Evolutionary conservation across 2,797 vertebrate species (phyloP).

Genomic region (Myotis myotis): DNA sequence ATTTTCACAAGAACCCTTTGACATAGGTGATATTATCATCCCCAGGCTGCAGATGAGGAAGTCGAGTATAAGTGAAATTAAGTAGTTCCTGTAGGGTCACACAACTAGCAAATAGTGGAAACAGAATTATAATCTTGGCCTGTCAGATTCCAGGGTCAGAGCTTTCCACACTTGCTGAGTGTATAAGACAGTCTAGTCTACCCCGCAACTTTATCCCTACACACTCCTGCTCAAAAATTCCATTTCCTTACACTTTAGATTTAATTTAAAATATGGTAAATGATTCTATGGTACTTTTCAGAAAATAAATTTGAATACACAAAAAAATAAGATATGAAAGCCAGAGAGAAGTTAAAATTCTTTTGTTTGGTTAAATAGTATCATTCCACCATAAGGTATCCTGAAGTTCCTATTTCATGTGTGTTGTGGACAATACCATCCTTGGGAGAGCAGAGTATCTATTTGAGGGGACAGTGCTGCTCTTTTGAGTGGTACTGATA

Average conservation of each 20-base stretch:
- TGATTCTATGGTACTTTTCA: not conserved
- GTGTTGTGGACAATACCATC: not conserved
- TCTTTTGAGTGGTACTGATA: not conserved
- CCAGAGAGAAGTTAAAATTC: not conserved
- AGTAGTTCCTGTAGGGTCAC: not conserved
- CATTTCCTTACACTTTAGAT: not conserved
- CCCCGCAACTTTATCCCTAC: not conserved
- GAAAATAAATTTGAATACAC: not conserved
- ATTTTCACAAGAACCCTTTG: not conserved
- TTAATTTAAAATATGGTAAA: not conserved
- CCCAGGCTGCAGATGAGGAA: not conserved
- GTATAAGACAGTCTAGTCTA: not conserved
- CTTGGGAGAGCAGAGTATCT: not conserved
- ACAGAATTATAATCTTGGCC: not conserved
- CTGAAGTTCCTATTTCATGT: not conserved
- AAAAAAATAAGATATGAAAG: not conserved
- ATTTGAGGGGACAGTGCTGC: not conserved
- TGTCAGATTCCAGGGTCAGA: not conserved
- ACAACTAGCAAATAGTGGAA: not conserved
- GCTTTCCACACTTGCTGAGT: not conserved
- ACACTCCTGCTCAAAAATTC: not conserved
- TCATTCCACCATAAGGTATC: not conserved
- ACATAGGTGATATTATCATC: not conserved
- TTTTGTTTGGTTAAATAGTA: not conserved
- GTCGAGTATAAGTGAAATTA: not conserved